These are phyloP conservation scores for Dryobota labecula DNA, from an alignment of 2,888 invertebrate genomes.

Conservation along the genomic window DNA sequence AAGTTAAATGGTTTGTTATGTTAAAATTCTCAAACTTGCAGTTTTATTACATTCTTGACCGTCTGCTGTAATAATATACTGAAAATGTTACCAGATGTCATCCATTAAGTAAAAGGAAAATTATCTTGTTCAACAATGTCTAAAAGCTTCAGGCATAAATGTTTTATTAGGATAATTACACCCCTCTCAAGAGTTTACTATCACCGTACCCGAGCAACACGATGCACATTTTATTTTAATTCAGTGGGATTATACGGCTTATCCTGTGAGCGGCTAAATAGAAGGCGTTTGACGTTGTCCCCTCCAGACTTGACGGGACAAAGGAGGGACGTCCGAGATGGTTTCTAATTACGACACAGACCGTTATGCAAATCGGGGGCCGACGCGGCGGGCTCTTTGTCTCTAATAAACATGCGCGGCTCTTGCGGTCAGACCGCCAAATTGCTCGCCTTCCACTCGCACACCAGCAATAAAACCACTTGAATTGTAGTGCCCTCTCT, in stretches of 20 bases:
- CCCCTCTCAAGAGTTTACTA: constrained; percentile 45
- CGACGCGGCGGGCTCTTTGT: constrained; percentile 83
- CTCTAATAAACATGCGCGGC: constrained; percentile 90
- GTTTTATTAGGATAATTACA: constrained; percentile 56
- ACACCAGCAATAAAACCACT: constrained; percentile 83
- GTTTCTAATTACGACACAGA: constrained; percentile 90
- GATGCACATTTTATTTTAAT: constrained; percentile 78
- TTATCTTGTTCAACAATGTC: constrained; percentile 23
- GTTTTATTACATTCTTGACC: constrained; percentile 2
- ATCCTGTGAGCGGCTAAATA: constrained; percentile 82
- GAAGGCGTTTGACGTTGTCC: constrained; percentile 84
- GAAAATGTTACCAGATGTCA: constrained; percentile 26
- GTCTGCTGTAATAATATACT: constrained; percentile 8
- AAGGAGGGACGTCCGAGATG: constrained; percentile 88
- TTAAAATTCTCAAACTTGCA: not conserved
- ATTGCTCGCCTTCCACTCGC: constrained; percentile 83
- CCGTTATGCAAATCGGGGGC: constrained; percentile 89
- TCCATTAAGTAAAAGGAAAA: constrained; percentile 19
- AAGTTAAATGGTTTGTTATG: constrained; percentile 2
- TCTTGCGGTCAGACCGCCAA: constrained; percentile 87
- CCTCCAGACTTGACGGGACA: constrained; percentile 84
- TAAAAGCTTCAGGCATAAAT: constrained; percentile 40
- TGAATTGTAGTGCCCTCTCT: constrained; percentile 78
- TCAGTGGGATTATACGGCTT: constrained; percentile 79
- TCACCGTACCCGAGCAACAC: constrained; percentile 61